Percentiles rank a stretch among this genome's conserved stretches.
Conservation (phyloP, 2,888 invertebrate genomes). For the Chrysotoxum bicinctum region DNA sequence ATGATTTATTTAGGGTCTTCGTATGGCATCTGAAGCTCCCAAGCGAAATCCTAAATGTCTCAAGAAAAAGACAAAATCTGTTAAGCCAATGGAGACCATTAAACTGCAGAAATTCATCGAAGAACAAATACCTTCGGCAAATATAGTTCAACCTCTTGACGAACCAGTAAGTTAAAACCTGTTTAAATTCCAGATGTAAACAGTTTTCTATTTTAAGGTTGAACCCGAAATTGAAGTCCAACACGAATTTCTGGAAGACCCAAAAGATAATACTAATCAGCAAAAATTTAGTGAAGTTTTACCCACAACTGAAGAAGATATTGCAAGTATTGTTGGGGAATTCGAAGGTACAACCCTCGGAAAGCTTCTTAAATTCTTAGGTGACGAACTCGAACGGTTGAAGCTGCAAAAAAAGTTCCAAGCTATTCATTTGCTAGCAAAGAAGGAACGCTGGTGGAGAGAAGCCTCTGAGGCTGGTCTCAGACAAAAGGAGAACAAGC, state of each 20-base stretch:
- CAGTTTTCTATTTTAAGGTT: not conserved
- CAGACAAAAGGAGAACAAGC: constrained; percentile 88
- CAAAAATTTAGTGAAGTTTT: constrained; percentile 76
- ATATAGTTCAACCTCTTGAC: not conserved
- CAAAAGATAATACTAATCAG: constrained; percentile 76
- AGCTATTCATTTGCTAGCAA: constrained; percentile 89
- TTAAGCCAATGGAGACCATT: not conserved
- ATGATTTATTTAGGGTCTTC: constrained; percentile 72
- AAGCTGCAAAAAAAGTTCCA: constrained; percentile 90
- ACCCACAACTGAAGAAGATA: constrained; percentile 76
- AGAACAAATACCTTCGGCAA: not conserved
- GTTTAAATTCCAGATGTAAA: not conserved
- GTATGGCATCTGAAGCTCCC: constrained; percentile 74
- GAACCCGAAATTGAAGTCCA: not conserved
- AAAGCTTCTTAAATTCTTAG: constrained; percentile 88
- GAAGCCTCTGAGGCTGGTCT: constrained; percentile 92
- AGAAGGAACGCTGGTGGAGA: constrained; percentile 88
- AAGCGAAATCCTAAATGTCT: constrained; percentile 77
- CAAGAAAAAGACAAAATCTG: constrained; percentile 50
- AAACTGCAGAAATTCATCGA: not conserved
- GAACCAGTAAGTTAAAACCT: not conserved
- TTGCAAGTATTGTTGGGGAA: constrained; percentile 85
- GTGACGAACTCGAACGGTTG: constrained; percentile 89
- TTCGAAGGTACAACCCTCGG: constrained; percentile 89
- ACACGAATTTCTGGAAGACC: constrained; percentile 76